Evolutionary conservation across 1,140 invertebrate genomes (phyloP).

Genomic region (Trachymyrmex cornetzi): DNA sequence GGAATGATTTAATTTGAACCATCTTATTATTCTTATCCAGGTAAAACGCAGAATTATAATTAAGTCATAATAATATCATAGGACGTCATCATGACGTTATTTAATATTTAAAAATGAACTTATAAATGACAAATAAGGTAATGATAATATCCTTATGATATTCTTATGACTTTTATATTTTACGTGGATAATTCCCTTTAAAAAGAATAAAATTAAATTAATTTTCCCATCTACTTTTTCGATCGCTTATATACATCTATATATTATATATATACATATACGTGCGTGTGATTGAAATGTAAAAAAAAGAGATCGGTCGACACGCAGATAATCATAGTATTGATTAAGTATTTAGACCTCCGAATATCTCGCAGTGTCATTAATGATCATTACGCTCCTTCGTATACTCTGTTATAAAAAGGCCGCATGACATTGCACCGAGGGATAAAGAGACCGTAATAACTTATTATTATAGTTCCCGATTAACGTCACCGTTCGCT

Average conservation of each 20-base stretch:
- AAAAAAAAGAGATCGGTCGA: background rate
- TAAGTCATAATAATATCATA: too few relatives aligned
- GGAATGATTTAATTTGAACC: too few relatives aligned
- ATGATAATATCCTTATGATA: too few relatives aligned
- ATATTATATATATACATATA: too few relatives aligned
- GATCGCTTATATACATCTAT: background rate
- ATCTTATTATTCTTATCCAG: too few relatives aligned
- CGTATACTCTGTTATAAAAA: background rate
- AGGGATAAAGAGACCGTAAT: background rate
- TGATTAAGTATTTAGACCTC: background rate
- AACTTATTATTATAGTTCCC: background rate
- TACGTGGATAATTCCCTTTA: too few relatives aligned
- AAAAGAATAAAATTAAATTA: background rate
- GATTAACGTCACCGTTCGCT: background rate
- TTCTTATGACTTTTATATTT: too few relatives aligned
- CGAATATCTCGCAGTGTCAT: constrained; percentile 26
- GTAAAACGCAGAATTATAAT: too few relatives aligned
- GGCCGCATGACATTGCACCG: background rate
- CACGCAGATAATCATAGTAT: background rate
- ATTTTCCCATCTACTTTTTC: too few relatives aligned
- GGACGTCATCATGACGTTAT: too few relatives aligned
- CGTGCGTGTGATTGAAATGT: background rate
- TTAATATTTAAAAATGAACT: too few relatives aligned
- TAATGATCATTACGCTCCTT: background rate
- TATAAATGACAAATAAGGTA: too few relatives aligned